These are phyloP conservation scores for Hymenochirus boettgeri DNA, from an alignment of 2,113 vertebrate genomes.

Conservation along the genomic window DNA sequence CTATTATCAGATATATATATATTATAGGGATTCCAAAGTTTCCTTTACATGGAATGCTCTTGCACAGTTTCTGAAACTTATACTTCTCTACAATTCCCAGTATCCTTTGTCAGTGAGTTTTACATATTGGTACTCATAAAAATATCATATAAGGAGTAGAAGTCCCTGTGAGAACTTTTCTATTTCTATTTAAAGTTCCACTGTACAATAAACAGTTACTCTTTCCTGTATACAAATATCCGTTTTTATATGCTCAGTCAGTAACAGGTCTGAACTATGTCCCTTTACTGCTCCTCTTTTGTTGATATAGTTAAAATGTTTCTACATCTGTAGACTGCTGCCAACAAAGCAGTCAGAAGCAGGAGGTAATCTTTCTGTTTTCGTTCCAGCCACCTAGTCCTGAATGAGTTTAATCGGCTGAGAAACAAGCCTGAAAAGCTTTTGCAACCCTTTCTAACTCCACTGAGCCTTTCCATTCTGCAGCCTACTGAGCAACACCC, in stretches of 20 bases:
- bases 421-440: slow-evolving; percentile 50
- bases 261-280: slow-evolving; percentile 42
- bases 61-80: too few species aligned
- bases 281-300: slow-evolving; percentile 49
- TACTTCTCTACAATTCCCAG: too few species aligned
- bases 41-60: too few species aligned
- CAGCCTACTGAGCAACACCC: slow-evolving; percentile 52
- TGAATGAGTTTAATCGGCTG: slow-evolving; percentile 60
- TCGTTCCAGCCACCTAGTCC: slow-evolving; percentile 52
- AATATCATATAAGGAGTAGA: too few species aligned
- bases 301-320: slow-evolving; percentile 54
- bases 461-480: slow-evolving; percentile 43
- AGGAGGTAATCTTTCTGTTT: slow-evolving; percentile 58
- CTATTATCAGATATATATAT: too few species aligned
- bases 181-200: slow-evolving; percentile 13
- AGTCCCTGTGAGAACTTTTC: too few species aligned
- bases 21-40: too few species aligned
- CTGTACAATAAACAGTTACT: slow-evolving; percentile 38
- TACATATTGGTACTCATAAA: too few species aligned
- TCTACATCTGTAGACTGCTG: slow-evolving; percentile 55
- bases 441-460: slow-evolving; percentile 51
- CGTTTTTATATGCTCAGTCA: slow-evolving; percentile 30
- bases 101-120: too few species aligned
- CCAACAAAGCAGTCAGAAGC: slow-evolving; percentile 58
- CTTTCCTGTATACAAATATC: slow-evolving; percentile 34